phyloP scores from a whole-genome alignment of 2,113 vertebrate genomes.

The Amblyornis subalaris region DNA sequence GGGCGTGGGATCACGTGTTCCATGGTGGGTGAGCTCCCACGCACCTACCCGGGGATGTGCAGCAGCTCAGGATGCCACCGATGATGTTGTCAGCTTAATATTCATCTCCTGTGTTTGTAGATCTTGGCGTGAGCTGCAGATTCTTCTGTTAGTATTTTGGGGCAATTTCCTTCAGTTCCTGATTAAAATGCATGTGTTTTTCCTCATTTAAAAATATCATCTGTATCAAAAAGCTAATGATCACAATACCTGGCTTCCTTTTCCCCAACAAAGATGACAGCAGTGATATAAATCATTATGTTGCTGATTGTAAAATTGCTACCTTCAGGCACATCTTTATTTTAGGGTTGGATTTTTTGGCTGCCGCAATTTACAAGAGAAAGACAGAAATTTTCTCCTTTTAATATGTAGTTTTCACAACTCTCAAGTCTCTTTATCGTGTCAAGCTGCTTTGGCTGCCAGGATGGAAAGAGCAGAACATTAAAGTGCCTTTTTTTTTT shows the following conservation, averaged over 20 bases:
- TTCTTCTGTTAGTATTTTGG: conserved; percentile 13
- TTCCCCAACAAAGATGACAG: conserved; percentile 60
- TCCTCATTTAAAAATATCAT: conserved; percentile 34
- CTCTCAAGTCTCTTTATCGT: conserved; percentile 22
- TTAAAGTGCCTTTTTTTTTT: background rate
- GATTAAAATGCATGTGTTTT: conserved; percentile 50
- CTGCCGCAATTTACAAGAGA: conserved; percentile 25
- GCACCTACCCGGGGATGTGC: accelerated
- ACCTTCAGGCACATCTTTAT: conserved; percentile 41
- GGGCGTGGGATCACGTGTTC: accelerated
- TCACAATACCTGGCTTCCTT: conserved; percentile 56
- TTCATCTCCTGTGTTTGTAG: background rate
- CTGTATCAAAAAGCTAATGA: conserved; percentile 50
- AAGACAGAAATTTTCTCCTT: conserved; percentile 38
- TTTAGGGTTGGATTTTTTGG: conserved; percentile 51
- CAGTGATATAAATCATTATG: conserved; percentile 42
- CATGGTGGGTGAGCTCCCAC: background rate
- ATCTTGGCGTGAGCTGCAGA: background rate
- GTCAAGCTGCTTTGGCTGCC: conserved; percentile 46
- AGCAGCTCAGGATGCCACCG: background rate
- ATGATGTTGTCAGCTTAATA: background rate
- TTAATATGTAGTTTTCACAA: conserved; percentile 39
- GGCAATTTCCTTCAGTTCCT: conserved; percentile 1
- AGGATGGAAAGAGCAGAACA: conserved; percentile 12
- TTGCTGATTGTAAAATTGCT: conserved; percentile 60